Evolutionary conservation across 1,140 invertebrate genomes (phyloP), one percentile per base, ranked within the genome.

Genomic region (Mercenaria mercenaria): DNA sequence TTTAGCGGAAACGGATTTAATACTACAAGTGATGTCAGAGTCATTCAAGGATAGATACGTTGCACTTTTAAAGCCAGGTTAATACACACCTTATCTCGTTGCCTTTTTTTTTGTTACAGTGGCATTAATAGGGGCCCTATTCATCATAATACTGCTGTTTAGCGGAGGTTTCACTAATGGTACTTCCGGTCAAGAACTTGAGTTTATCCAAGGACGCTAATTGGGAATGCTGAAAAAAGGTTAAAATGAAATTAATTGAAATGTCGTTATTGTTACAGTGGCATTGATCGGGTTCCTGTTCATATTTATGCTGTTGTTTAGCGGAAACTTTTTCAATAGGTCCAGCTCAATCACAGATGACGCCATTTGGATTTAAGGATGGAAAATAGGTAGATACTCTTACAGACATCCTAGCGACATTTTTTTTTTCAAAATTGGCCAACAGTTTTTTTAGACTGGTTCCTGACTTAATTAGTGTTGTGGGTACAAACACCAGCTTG

Each of bases 211-310:
- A 32, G 76, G 50, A 37, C 20, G 29, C 10, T 72, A 37, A 72
- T 64, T 64, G 20, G 59, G 59, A 64, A 64, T 6, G 26, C 6
- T 64, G n/a, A n/a, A 64, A 64, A 64, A 64, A 64, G 59, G 59
- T 64, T 64, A 64, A n/a, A 72, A 72, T 41, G 8, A 72, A 39
- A 72, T 41, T 79, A 52, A 56, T 79, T 47, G 0, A 10, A 26
- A 52, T 79, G 47, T 79, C 76, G 13, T 85, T 74, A 85, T 74
- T 74, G 83, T 85, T 85, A 56, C 83, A 85, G 83, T 85, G 83
- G 83, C 83, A 85, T 74, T 85, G 83, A 76, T 76, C n/a, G 83
- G 83, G 0, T 74, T 85, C 43, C 83, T 85, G 29, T 85, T 85
- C 43, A 56, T 85, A 56, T 50, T 85, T 20, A 26, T 74, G 20